Evolutionary conservation across 2,888 invertebrate species (phyloP), one percentile per base, ranked within the genome.

Genomic region (Eretmocerus hayati): DNA sequence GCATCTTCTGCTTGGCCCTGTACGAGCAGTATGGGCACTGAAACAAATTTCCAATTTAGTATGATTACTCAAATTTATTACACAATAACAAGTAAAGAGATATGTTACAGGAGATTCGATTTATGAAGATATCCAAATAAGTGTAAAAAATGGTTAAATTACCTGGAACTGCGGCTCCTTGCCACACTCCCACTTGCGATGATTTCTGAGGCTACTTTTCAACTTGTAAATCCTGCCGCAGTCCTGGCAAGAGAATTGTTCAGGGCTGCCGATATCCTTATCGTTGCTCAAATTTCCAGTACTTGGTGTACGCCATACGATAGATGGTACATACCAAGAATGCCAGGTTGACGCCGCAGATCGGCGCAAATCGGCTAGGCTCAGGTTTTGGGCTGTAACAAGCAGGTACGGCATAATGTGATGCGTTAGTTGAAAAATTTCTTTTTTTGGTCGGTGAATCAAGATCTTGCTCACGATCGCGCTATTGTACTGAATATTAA

Each of bases 201-300:
- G 73, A 40, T 70, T 69, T 36, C 63, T 53, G 30, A 73, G 58
- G 23, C 69, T 67, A 47, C 62, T 59, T 41, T 60, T 57, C 13
- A 64, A 62, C 46, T 64, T 66, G 57, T 72, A 72, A 50, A 83
- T 80, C 59, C 87, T 78, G 53, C 85, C 85, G 74, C 88, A 88
- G 66, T 84, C 84, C 55, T 81, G 80, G 72, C 86, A 86, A 41
- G 80, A 76, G 75, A 84, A 84, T 72, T 58, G 47, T 22, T 54
- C 48, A 2, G 50, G 42, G 18, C 45, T 38, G 3, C 42, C 41
- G 5, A 18, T 23, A 16, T 50, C 52, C 37, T 49, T 53, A 33
- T 51, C 57, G 8, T 46, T 44, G 42, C 42, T 39, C 21, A 63
- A 60, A 47, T 62, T 65, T 48, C 63, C 62, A 23, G 67, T 56